Evolutionary conservation across 2,797 vertebrate genomes (phyloP), one percentile per base, ranked within the genome.

Genomic region (Sternarchorhynchus goeldii): DNA sequence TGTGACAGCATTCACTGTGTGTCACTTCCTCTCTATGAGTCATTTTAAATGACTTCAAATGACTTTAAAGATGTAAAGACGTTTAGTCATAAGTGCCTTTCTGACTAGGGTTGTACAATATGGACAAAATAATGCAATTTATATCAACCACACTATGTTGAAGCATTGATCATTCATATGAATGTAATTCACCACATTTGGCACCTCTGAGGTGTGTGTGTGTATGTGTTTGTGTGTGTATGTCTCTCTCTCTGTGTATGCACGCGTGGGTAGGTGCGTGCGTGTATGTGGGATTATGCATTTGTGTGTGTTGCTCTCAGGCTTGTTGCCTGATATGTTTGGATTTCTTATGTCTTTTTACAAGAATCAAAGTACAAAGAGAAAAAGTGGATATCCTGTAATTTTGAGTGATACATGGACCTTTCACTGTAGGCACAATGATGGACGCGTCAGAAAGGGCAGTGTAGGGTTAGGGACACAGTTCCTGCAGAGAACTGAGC

Each of bases 41-140:
- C 18, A 41, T 21, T 72, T 78, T 41, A 25, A 53, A 7, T 67
- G n/a, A 20, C 45, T 50, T 50, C 45, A 55, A 62, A 69, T 70
- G 12, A 29, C 41, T 63, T 77, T n/a, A 63, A 36, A 70, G 50
- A 68, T 68, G 3, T 41, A 21, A 69, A n/a, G 5, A 41, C 39
- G 57, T 70, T 18, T 17, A 21, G 75, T 71, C 56, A 39, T 58
- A 32, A 66, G 34, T 58, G 55, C 34, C 5, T 78, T 34, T 63
- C 31, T 63, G 31, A 6, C 7, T 63, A 10, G 10, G 32, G 36
- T 7, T 66, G 8, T 34, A 41, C 3, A 41, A 41, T 2, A 41
- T 39, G 34, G 14, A 36, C 31, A 64, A 64, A 64, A 36, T 64
- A 65, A 34, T 63, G 12, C 18, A 31, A n/a, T 63, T 1, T 34